Evolutionary conservation across 2,888 invertebrate species (phyloP), one percentile per base, ranked within the genome.

Genomic region (Teinopalpus imperialis): DNA sequence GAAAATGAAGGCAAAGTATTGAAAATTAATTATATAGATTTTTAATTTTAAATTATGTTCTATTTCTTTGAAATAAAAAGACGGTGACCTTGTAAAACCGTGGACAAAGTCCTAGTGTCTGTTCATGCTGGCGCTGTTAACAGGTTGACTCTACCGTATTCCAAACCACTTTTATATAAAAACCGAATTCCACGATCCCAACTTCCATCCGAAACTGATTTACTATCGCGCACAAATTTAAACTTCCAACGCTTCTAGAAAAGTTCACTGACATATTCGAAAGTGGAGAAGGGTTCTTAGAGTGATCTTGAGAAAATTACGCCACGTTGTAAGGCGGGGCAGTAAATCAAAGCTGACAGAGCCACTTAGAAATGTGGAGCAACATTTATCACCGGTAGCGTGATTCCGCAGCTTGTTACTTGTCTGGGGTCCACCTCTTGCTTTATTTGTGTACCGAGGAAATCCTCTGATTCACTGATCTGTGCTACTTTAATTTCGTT

Each of bases 291-390:
- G 20, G 21, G 39, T 39, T 45, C 23, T 13, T 21, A 13, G 24
- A 20, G 24, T 31, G 31, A 37, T 44, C 31, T 37, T 20, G 31
- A 24, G 44, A 24, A 31, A 20, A 44, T 37, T 37, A 37, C 31
- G n/a, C 24, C 26, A 6, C 29, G 39, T 13, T 12, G 7, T 30
- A 8, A 36, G 16, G 35, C 34, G 20, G 32, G n/a, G 20, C 32
- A 6, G 45, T 45, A 39, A 45, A 45, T 45, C 45, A 45, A 24
- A 13, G 37, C 31, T 13, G 39, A 45, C 45, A 32, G 32, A 0
- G 32, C 39, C 31, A 44, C 45, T 39, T 32, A 27, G 39, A 16
- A 20, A 45, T 34, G 31, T 39, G 20, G 21, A 24, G 26, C 32
- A 27, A 39, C 45, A 32, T 45, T 39, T 43, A 36, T 43, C 43